Conservation (phyloP, 2,113 vertebrate species). For the Eptesicus fuscus region DNA sequence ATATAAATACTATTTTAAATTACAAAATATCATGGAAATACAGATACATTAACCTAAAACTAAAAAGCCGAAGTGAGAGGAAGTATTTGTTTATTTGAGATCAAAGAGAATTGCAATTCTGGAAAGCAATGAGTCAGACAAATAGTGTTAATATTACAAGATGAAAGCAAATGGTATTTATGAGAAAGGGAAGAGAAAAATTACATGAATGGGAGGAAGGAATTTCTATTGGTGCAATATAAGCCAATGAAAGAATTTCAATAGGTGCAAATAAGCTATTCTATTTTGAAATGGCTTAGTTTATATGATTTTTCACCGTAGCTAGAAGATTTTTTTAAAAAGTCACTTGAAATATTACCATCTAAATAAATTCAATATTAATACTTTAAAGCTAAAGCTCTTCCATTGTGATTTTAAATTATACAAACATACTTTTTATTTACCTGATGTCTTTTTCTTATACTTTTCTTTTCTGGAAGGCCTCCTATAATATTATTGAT, state of each 20-base stretch:
- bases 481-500: background rate
- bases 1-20: background rate
- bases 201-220: background rate
- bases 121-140: background rate
- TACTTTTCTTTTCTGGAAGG: background rate
- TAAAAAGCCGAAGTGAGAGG: background rate
- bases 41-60: background rate
- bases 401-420: background rate
- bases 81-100: background rate
- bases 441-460: background rate
- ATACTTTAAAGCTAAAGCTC: background rate
- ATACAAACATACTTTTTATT: background rate
- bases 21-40: background rate
- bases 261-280: background rate
- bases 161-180: background rate
- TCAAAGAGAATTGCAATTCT: background rate
- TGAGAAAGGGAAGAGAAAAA: background rate
- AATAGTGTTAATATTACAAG: background rate
- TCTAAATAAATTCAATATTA: background rate
- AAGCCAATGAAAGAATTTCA: background rate
- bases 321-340: background rate
- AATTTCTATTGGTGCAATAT: background rate
- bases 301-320: background rate
- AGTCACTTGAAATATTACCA: background rate
- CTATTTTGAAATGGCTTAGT: background rate